These are phyloP conservation scores for Sebastes diaconus DNA, from an alignment of 2,797 vertebrate species.

Conservation along the genomic window DNA sequence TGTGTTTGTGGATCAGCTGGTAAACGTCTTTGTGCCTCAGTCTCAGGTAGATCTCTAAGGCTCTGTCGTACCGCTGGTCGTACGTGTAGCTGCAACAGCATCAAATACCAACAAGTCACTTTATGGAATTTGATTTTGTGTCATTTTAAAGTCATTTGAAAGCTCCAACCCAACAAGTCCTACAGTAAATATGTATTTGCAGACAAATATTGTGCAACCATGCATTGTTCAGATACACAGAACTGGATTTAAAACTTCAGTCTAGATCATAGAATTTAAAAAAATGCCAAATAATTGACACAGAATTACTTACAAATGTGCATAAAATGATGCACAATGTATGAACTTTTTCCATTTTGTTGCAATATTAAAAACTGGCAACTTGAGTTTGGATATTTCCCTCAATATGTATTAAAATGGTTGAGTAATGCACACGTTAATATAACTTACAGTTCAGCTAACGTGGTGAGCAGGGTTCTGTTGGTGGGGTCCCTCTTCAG, in stretches of 20 bases:
- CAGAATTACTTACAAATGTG: not conserved
- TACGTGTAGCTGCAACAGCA: conserved; percentile 89
- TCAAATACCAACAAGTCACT: not conserved
- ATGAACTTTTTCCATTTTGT: not conserved
- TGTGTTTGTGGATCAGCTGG: conserved; percentile 98
- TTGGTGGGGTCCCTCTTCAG: conserved; percentile 93
- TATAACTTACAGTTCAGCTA: conserved; percentile 93
- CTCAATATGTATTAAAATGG: not conserved
- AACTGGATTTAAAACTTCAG: not conserved
- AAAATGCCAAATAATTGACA: not conserved
- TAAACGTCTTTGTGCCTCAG: conserved; percentile 97
- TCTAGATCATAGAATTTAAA: not conserved
- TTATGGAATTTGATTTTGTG: not conserved
- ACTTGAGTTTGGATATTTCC: not conserved
- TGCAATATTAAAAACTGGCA: not conserved
- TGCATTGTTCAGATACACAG: not conserved
- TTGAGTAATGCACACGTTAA: not conserved
- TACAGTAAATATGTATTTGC: not conserved
- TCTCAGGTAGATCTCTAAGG: conserved; percentile 95
- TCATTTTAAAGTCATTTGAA: not conserved
- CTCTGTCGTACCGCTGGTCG: conserved; percentile 95
- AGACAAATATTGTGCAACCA: not conserved
- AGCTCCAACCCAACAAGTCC: not conserved
- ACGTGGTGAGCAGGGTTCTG: conserved; percentile 89
- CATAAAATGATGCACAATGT: not conserved